Percentiles rank a stretch among this genome's conserved stretches.
These are phyloP conservation scores for Aphaenogaster ashmeadi DNA, from an alignment of 1,140 invertebrate genomes.

Conservation along the genomic window DNA sequence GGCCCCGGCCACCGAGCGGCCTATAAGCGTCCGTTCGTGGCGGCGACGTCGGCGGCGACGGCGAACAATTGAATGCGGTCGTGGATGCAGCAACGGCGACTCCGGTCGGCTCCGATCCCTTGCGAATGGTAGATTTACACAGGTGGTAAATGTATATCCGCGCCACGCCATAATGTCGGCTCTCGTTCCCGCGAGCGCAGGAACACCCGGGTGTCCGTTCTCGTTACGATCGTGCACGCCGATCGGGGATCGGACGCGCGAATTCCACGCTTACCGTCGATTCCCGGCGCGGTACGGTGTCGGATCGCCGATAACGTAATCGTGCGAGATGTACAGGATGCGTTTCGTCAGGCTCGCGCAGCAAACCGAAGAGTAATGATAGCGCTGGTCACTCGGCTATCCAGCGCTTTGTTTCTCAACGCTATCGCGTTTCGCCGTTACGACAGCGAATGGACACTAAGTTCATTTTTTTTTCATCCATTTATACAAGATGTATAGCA, in stretches of 20 bases:
- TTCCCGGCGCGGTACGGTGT: constrained; percentile 19
- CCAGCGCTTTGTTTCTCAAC: constrained; percentile 48
- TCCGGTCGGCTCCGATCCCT: constrained; percentile 11
- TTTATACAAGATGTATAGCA: background rate
- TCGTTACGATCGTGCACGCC: constrained; percentile 17
- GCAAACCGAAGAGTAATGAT: constrained; percentile 37
- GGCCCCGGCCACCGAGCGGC: background rate
- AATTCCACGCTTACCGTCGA: constrained; percentile 36
- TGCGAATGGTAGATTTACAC: constrained; percentile 36
- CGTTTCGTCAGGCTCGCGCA: constrained; percentile 38
- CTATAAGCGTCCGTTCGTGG: constrained; percentile 40
- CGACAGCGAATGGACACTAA: background rate
- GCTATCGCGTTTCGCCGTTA: constrained; percentile 21
- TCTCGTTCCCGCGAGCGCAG: background rate
- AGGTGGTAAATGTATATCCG: constrained; percentile 53
- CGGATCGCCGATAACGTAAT: constrained; percentile 53
- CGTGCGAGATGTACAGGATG: constrained; percentile 44
- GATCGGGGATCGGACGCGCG: constrained; percentile 45
- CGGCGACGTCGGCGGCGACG: background rate
- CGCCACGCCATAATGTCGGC: constrained; percentile 10
- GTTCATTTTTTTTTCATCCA: background rate
- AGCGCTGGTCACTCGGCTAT: constrained; percentile 13
- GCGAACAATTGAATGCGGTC: constrained; percentile 59
- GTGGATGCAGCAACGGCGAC: constrained; percentile 42
- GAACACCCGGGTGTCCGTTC: constrained; percentile 36